phyloP scores from a whole-genome alignment of 2,113 vertebrate genomes.

The Gnathonemus longibarbis region DNA sequence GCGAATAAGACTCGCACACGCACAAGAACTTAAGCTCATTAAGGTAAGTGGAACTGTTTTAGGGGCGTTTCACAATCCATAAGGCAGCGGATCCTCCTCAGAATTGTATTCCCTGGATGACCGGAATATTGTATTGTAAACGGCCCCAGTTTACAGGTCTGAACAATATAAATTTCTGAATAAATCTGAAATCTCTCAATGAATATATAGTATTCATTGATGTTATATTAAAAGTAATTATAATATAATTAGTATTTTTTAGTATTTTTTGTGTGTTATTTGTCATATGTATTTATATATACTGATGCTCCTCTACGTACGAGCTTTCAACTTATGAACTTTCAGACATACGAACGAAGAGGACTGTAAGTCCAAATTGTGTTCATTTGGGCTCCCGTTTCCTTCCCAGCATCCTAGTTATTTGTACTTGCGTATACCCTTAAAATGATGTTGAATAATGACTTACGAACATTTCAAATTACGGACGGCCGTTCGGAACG shows the following conservation, averaged over 20 bases:
- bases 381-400: too few relatives aligned
- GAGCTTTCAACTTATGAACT: too few relatives aligned
- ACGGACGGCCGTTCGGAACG: too few relatives aligned
- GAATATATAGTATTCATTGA: neutral
- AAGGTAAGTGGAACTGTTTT: constrained; percentile 67
- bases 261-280: neutral
- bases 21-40: constrained; percentile 81
- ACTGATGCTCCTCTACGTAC: too few relatives aligned
- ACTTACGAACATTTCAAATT: too few relatives aligned
- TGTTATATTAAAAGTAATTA: neutral
- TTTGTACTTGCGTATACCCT: too few relatives aligned
- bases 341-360: too few relatives aligned
- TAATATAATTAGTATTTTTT: neutral
- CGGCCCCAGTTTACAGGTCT: neutral
- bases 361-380: too few relatives aligned
- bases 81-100: constrained; percentile 23
- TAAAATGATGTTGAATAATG: too few relatives aligned
- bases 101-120: neutral
- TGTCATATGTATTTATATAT: neutral
- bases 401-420: too few relatives aligned
- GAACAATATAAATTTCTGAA: too few relatives aligned
- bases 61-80: constrained; percentile 54
- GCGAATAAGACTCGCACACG: constrained; percentile 56
- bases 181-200: neutral
- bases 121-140: neutral